Evolutionary conservation across 2,888 invertebrate genomes (phyloP), one percentile per base, ranked within the genome.

Genomic region (Yponomeuta sedellus): DNA sequence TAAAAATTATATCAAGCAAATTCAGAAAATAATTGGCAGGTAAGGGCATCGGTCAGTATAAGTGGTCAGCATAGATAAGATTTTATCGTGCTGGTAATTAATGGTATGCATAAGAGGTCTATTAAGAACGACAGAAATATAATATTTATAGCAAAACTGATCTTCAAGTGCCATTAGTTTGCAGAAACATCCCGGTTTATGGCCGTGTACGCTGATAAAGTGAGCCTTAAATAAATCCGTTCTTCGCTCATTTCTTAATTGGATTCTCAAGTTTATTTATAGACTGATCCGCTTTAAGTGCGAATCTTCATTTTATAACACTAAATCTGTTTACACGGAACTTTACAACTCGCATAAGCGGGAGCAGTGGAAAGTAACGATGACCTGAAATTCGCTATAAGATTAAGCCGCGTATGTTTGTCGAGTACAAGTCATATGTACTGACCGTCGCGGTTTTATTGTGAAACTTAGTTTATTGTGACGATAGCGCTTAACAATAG

Each of bases 251-350:
- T 86, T 86, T 84, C 85, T 87, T 88, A 87, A 89, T 89, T 88
- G 86, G 82, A 84, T 85, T 85, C 85, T 85, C 81, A 82, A 86
- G 84, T 87, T 88, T 83, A 87, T 86, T 86, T 86, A 85, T 82
- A 82, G 80, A 83, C 77, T 82, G 84, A 86, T 85, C 82, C 81
- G 78, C 76, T 82, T 81, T 79, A 79, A 83, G 81, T 82, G 80
- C 78, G 75, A 79, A 76, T 74, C 75, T 80, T 79, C 76, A 74
- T 79, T 86, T 86, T 82, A 86, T 82, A 83, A 83, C 79, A 76
- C 75, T 76, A 77, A 80, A 79, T 84, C 77, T 80, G 78, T 79
- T 68, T 67, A 61, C 68, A 58, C 25, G 57, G 28, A 64, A 61
- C 64, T 65, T 4, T 28, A 58, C 66, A 64, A 61, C 66, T 34